Conservation (phyloP, 2,797 vertebrate genomes). For the Molossus molossus region DNA sequence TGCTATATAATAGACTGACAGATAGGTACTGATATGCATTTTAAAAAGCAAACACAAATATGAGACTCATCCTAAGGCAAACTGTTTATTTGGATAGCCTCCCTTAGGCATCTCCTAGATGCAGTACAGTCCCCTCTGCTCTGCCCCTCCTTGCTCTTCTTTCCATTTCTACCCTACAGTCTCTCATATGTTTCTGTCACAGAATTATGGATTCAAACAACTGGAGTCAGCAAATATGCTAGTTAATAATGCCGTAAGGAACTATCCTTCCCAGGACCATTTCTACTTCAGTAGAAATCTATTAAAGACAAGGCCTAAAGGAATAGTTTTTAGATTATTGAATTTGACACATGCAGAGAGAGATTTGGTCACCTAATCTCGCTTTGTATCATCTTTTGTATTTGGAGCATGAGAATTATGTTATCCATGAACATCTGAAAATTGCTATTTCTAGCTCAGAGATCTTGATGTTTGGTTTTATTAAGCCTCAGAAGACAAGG, state of each 20-base stretch:
- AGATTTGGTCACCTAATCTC: background rate
- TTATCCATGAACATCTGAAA: slow-evolving; percentile 8
- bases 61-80: background rate
- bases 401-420: slow-evolving; percentile 44
- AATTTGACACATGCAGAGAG: slow-evolving; percentile 17
- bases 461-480: slow-evolving; percentile 32
- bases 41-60: background rate
- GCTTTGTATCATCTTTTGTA: slow-evolving; percentile 48
- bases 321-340: slow-evolving; percentile 57
- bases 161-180: background rate
- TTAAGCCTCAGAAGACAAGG: background rate
- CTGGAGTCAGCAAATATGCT: slow-evolving; percentile 21
- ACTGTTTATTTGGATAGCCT: background rate
- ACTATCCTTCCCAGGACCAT: background rate
- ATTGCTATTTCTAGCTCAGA: slow-evolving; percentile 18
- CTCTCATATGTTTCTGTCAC: slow-evolving; percentile 28
- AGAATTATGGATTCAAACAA: background rate
- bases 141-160: background rate
- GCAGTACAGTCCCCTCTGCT: background rate
- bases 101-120: background rate
- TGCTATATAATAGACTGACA: background rate
- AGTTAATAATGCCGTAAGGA: slow-evolving; percentile 62
- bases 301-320: background rate
- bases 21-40: background rate
- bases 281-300: slow-evolving; percentile 63